Base-by-base conservation (phyloP, 2,113 vertebrate species). In the Anas platyrhynchos region DNA sequence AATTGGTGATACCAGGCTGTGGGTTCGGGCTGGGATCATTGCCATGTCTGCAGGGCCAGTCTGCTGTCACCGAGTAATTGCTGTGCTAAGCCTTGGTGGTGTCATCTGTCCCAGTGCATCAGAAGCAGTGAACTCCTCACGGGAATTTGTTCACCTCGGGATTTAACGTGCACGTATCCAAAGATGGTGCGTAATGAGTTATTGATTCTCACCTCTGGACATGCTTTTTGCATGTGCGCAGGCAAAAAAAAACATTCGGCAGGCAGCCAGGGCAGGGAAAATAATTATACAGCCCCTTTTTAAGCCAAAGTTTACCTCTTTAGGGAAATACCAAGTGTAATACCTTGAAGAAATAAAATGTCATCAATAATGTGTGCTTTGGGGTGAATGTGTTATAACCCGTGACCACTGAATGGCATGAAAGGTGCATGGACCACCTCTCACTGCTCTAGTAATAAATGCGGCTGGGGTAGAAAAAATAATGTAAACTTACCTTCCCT, bases 281-380 rank as follows among this genome's bases (percentile, higher is more conserved):
- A 76, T 81, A 95, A 96, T 93, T 96, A 88, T 21, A 93, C 46
- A 94, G 50, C 16, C 22, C n/a, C 25, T 94, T 92, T 77, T 93
- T 92, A 97, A 97, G 89, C 43, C 67, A 36, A 12, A 94, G 94
- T 72, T 96, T 84, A 86, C 96, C 88, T 96, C 72, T 85, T 82
- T 96, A 96, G 73, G 59, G 67, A 87, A 93, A 83, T 94, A 89
- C 79, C 83, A 80, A 73, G 81, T 71, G 76, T 83, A 59, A 72
- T 58, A 38, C 83, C 76, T 81, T 6, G 83, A 59, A 96, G 69
- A 59, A 90, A 34, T 63, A 56, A 93, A 78, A 89, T 84, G 44
- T 94, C 32, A 26, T 62, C 66, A 90, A 62, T 32, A 66, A 85
- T 2, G 2, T 31, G n/a, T 79, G 63, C 89, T 93, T 74, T 50